Conservation (phyloP, 2,113 vertebrate species). For the Pandion haliaetus region DNA sequence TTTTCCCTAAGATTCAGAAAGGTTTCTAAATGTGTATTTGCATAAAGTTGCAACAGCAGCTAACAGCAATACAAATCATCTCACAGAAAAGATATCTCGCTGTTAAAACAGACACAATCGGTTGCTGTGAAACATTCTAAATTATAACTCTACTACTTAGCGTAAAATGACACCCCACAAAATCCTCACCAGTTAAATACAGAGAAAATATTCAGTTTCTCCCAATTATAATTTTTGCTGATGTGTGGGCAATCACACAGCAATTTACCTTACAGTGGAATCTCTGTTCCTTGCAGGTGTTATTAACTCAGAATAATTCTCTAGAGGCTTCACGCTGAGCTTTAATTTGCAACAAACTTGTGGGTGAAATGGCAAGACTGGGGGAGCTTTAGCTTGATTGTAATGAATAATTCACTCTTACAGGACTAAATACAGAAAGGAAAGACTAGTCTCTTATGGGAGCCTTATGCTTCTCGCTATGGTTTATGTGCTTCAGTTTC, state of each 20-base stretch:
- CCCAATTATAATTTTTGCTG: constrained; percentile 27
- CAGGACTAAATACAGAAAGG: not conserved
- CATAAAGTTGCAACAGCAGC: not conserved
- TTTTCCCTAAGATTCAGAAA: not conserved
- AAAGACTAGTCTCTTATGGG: not conserved
- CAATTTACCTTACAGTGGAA: constrained; percentile 35
- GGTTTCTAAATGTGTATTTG: not conserved
- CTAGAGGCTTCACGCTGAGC: not conserved
- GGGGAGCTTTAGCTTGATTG: not conserved
- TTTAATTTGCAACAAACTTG: constrained; percentile 44
- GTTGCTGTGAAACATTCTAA: not conserved
- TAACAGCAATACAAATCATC: not conserved
- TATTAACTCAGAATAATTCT: constrained; percentile 29
- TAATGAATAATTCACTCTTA: constrained; percentile 60
- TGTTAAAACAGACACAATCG: not conserved
- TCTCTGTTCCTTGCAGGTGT: constrained; percentile 64
- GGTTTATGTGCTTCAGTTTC: not conserved
- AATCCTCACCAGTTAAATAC: not conserved
- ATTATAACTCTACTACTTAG: not conserved
- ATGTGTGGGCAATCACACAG: not conserved
- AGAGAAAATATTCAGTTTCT: constrained; percentile 26
- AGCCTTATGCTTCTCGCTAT: not conserved
- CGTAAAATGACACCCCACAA: not conserved
- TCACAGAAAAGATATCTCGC: not conserved
- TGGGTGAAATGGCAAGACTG: constrained; percentile 9